Percentiles rank a stretch among this genome's conserved stretches.
These are phyloP conservation scores for Pyrocephalus nanus DNA, from an alignment of 2,797 vertebrate species.

Conservation along the genomic window DNA sequence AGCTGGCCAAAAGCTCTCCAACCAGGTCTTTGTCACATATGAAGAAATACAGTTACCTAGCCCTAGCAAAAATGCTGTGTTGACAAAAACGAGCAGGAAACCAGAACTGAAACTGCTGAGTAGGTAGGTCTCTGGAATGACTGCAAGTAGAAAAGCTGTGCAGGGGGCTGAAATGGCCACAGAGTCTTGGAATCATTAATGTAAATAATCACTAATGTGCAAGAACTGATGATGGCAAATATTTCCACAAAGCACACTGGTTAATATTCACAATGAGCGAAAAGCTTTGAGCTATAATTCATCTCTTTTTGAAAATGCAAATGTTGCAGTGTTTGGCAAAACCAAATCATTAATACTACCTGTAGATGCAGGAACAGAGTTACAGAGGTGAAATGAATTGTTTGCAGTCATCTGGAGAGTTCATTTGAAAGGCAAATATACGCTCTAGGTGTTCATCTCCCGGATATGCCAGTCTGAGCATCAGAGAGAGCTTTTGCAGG, in stretches of 20 bases:
- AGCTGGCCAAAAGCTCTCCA: not conserved
- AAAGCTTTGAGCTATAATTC: not conserved
- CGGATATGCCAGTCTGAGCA: not conserved
- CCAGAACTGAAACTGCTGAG: not conserved
- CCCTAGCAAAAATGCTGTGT: not conserved
- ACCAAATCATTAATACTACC: not conserved
- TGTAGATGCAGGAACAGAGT: not conserved
- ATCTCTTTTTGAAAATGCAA: not conserved
- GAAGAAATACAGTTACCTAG: not conserved
- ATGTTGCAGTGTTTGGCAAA: not conserved
- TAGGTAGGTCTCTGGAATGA: not conserved
- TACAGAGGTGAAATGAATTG: not conserved
- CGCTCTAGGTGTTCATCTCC: not conserved
- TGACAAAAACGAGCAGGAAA: not conserved
- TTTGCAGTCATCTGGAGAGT: not conserved
- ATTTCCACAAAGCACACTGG: not conserved
- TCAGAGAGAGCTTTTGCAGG: not conserved
- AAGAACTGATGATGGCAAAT: not conserved
- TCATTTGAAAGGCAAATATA: not conserved
- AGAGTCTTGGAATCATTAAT: not conserved
- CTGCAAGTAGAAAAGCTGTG: not conserved
- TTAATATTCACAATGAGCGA: not conserved
- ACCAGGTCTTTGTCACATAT: not conserved
- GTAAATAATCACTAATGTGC: not conserved
- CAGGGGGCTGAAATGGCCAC: not conserved